Evolutionary conservation across 2,797 vertebrate genomes (phyloP), one percentile per base, ranked within the genome.

Genomic region (Geotria australis): DNA sequence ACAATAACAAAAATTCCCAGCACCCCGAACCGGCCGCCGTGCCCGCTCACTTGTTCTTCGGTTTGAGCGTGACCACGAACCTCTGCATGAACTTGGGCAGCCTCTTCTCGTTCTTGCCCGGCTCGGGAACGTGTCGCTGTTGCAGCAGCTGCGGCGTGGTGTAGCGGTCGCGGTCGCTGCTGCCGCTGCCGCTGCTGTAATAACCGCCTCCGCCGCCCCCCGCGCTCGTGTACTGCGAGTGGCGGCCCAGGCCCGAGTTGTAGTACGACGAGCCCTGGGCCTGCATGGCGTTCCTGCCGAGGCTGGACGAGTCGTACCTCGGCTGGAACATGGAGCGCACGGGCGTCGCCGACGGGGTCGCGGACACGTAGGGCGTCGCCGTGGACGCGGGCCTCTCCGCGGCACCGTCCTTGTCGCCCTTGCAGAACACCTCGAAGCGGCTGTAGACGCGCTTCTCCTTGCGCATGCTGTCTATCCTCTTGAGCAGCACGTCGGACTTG

Each of bases 41-140:
- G 24, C 24, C 24, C 38, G 24, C 38, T 38, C 24, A 38, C 24
- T 38, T 38, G 24, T 76, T 60, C 72, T 94, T 99, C 63, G 81
- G 66, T 59, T 89, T 74, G 8, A 96, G 73, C 64, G 75, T 80
- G 57, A 85, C 89, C 56, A 79, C 45, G 69, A 79, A 78, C 64
- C 76, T 77, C 10, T 95, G 85, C 73, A 96, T 75, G 66, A 99
- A 83, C 61, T 77, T 82, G 59, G 77, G 81, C 58, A 99, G 68
- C 64, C 79, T 93, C 62, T 88, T 95, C 68, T 94, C 91, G 64
- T 79, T 77, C 63, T 74, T 53, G 49, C 49, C 24, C 9, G 12
- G n/a, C 12, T 53, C 12, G 24, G 24, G 24, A 38, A 38, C 24
- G 24, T 38, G 24, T 24, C 24, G 24, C 24, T 38, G 24, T 24